Percentiles rank a stretch among this genome's conserved stretches.
Conservation (phyloP, 2,113 vertebrate species). For the Megaptera novaeangliae region DNA sequence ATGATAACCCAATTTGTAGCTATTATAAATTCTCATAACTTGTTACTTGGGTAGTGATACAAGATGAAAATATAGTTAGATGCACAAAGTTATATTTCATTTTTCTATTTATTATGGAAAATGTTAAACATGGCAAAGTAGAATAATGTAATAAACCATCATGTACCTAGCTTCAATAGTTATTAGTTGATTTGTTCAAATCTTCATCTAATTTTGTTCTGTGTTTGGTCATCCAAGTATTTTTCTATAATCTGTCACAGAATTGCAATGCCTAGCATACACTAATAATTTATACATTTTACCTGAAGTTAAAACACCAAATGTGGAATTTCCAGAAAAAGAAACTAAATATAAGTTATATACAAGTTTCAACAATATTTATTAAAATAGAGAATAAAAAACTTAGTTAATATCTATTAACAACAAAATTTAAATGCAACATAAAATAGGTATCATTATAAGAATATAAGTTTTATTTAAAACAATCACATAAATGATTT, state of each 20-base stretch:
- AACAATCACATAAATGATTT: not conserved
- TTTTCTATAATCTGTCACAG: not conserved
- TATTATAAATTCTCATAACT: not conserved
- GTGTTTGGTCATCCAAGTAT: not conserved
- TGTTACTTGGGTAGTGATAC: not conserved
- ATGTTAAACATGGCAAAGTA: not conserved
- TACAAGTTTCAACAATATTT: not conserved
- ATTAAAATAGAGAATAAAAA: not conserved
- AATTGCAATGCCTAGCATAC: not conserved
- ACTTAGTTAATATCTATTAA: not conserved
- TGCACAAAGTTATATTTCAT: not conserved
- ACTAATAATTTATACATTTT: not conserved
- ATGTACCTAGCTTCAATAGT: not conserved
- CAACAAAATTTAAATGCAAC: not conserved
- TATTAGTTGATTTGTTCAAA: not conserved
- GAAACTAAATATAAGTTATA: not conserved
- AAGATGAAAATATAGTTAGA: conserved; percentile 25
- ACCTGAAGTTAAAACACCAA: not conserved
- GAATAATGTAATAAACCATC: not conserved
- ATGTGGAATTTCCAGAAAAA: not conserved
- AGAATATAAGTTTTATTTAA: not conserved
- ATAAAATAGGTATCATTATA: not conserved
- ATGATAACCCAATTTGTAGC: not conserved
- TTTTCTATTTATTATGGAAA: conserved; percentile 1
- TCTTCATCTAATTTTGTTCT: not conserved